These are phyloP conservation scores for Sorex maritimensis DNA, from an alignment of 2,797 vertebrate species.

Conservation along the genomic window DNA sequence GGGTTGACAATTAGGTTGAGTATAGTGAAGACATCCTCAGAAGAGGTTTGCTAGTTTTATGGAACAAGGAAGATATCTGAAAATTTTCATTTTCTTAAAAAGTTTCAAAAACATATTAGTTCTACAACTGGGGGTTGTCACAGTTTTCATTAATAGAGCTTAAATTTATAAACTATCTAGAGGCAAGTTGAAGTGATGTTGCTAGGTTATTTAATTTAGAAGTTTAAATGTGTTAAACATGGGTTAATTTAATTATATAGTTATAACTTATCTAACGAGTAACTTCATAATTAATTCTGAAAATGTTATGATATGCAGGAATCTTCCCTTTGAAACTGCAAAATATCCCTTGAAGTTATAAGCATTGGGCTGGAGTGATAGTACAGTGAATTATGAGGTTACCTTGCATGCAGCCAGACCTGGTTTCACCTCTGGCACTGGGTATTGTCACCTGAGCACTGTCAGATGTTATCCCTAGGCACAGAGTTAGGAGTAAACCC, in stretches of 20 bases:
- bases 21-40: slow-evolving; percentile 14
- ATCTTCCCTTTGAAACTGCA: slow-evolving; percentile 36
- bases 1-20: neutral
- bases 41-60: slow-evolving; percentile 12
- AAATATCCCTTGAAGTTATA: slow-evolving; percentile 54
- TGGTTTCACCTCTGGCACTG: too few species aligned
- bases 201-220: slow-evolving; percentile 54
- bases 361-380: neutral
- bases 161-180: neutral
- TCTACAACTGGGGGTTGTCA: neutral
- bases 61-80: neutral
- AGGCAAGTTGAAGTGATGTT: slow-evolving; percentile 52
- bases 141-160: too few species aligned
- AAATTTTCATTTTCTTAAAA: slow-evolving; percentile 31
- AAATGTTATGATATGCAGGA: neutral
- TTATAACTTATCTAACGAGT: slow-evolving; percentile 23
- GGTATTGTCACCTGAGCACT: too few species aligned
- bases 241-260: slow-evolving; percentile 62
- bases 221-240: slow-evolving; percentile 56
- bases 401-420: too few species aligned
- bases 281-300: slow-evolving; percentile 60
- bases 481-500: too few species aligned
- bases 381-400: too few species aligned
- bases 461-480: too few species aligned
- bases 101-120: slow-evolving; percentile 34